Base-by-base conservation (phyloP, 2,888 invertebrate species). In the Diarsia dahlii region DNA sequence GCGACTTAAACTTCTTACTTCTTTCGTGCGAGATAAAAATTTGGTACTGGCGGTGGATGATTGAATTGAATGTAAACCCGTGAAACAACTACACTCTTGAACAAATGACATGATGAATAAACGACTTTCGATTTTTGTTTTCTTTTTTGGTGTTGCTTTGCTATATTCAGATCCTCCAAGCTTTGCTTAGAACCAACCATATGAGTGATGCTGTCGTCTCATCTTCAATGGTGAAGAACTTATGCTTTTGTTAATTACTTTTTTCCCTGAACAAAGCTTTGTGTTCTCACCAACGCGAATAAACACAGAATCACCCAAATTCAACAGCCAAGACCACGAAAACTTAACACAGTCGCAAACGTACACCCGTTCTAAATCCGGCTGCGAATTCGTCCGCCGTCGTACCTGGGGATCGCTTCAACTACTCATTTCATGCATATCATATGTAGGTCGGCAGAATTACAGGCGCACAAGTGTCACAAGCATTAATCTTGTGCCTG, bases 391-490 rank as follows among this genome's bases (percentile, higher is more conserved):
- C 81, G 86, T 82, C 88, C 81, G 74, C 73, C 70, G 28, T n/a
- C 54, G 76, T 87, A 89, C 89, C 87, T 88, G 84, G 83, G 87
- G 88, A 88, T 87, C 85, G 78, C 80, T 88, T 87, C 80, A 80
- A 87, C 85, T 84, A 85, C 88, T 87, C 86, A 88, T 86, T 87
- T 86, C 85, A 87, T 88, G 88, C 89, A 88, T 89, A 89, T 85
- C 79, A 86, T 87, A 85, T 87, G 87, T 87, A 84, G 84, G 86
- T 85, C 80, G 84, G 77, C 73, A 75, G 85, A 81, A 82, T 89
- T 86, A 84, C 89, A 74, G 78, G 71, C 70, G 71, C 56, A 71
- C 78, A 72, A 80, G 79, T 87, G 79, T 88, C 81, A 74, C 58
- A 46, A 74, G 69, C 78, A 88, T 87, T 87, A 87, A 88, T 88